Percentiles rank a stretch among this genome's conserved stretches.
Evolutionary conservation across 2,113 vertebrate genomes (phyloP).

Genomic region (Strix uralensis): DNA sequence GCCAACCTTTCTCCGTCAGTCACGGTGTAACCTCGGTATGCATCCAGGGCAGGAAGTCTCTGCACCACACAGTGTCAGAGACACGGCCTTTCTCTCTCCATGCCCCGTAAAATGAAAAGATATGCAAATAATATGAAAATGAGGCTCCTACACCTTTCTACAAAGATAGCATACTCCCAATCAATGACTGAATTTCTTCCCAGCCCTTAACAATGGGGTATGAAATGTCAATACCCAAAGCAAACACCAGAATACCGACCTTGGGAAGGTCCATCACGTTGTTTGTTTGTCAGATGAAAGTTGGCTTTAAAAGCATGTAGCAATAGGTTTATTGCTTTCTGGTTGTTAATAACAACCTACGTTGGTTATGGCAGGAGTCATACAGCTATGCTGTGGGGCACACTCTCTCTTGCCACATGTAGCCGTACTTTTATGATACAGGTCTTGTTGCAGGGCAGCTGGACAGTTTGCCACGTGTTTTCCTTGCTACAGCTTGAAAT

Average conservation of each 20-base stretch:
- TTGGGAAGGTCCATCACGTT: neutral
- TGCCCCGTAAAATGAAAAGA: neutral
- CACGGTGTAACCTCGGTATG: fast-evolving
- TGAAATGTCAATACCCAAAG: neutral
- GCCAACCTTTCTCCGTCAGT: neutral
- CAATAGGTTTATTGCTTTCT: neutral
- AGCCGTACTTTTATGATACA: neutral
- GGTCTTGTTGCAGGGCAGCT: neutral
- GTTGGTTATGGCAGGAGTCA: neutral
- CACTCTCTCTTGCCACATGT: neutral
- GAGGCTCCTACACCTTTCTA: neutral
- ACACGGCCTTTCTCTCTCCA: neutral
- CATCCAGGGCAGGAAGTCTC: neutral
- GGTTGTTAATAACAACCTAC: neutral
- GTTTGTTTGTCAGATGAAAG: neutral
- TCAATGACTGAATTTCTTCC: neutral
- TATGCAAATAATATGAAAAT: neutral
- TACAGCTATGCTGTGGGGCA: neutral
- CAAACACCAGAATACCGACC: neutral
- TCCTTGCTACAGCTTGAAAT: slow-evolving; percentile 17
- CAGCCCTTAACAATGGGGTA: neutral
- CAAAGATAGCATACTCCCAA: neutral
- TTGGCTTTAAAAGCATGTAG: neutral
- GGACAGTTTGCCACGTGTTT: neutral
- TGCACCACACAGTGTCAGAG: fast-evolving